These are phyloP conservation scores for Eupithecia centaureata DNA, from an alignment of 2,888 invertebrate species.

Conservation along the genomic window DNA sequence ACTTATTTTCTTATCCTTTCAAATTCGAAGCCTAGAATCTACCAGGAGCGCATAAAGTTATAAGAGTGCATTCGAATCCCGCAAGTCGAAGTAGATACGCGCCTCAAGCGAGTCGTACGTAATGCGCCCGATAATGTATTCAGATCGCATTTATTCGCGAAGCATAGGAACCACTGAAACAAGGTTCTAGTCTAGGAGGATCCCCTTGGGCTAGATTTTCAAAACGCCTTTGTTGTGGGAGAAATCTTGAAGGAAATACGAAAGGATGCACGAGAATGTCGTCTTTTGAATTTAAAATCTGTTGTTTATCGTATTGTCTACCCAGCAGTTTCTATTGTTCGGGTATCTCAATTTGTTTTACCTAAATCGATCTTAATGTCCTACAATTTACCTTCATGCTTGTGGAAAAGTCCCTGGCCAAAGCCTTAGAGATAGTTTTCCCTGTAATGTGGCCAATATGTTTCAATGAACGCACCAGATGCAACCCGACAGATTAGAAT, in stretches of 20 bases:
- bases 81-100: slow-evolving; percentile 66
- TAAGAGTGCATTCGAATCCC: slow-evolving; percentile 70
- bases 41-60: slow-evolving; percentile 63
- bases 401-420: background rate
- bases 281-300: slow-evolving; percentile 15
- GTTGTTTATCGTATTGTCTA: background rate
- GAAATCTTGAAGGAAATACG: slow-evolving; percentile 43
- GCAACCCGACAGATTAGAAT: slow-evolving; percentile 32
- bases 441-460: slow-evolving; percentile 23
- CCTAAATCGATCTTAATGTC: slow-evolving; percentile 3
- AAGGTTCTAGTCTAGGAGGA: slow-evolving; percentile 68
- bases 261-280: slow-evolving; percentile 41
- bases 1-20: slow-evolving; percentile 30
- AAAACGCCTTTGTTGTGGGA: slow-evolving; percentile 52
- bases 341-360: background rate
- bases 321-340: background rate
- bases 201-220: slow-evolving; percentile 65
- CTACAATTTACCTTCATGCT: background rate
- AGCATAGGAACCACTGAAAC: slow-evolving; percentile 75
- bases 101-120: slow-evolving; percentile 76
- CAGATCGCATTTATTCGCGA: slow-evolving; percentile 77
- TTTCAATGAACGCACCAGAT: slow-evolving; percentile 32
- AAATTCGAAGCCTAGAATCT: slow-evolving; percentile 34
- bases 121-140: slow-evolving; percentile 81
- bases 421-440: slow-evolving; percentile 13